Conservation (phyloP, 2,797 vertebrate species). For the Poecilia picta region DNA sequence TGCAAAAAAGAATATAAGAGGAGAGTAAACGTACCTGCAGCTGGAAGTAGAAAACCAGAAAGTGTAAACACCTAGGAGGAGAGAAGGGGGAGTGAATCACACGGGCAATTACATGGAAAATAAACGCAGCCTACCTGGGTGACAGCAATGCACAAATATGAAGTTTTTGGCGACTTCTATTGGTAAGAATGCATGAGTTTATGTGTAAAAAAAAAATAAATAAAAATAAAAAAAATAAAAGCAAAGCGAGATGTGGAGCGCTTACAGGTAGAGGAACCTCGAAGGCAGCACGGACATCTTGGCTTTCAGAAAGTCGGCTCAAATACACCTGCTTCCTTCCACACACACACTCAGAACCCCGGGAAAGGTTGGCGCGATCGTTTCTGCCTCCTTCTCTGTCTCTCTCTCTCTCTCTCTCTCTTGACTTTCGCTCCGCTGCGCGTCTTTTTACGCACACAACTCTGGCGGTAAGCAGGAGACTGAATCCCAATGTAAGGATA, state of each 20-base stretch:
- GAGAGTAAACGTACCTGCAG: conserved; percentile 81
- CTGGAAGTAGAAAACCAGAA: conserved; percentile 87
- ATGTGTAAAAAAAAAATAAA: conserved; percentile 24
- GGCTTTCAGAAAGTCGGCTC: conserved; percentile 69
- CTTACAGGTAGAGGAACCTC: conserved; percentile 88
- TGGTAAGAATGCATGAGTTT: conserved; percentile 79
- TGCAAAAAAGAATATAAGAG: conserved; percentile 8
- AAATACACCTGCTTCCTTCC: conserved; percentile 84
- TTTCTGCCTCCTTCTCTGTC: conserved; percentile 60
- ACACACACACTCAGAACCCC: conserved; percentile 68
- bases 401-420: conserved; percentile 33
- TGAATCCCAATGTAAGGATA: conserved; percentile 74
- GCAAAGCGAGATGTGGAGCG: conserved; percentile 44
- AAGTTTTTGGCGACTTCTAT: conserved; percentile 85
- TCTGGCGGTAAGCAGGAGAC: conserved; percentile 69
- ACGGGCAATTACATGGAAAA: conserved; percentile 75
- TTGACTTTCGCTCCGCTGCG: conserved; percentile 47
- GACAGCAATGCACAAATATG: conserved; percentile 66
- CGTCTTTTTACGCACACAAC: conserved; percentile 76
- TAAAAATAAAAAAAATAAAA: conserved; percentile 6
- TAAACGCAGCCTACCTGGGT: conserved; percentile 70
- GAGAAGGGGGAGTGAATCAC: conserved; percentile 76
- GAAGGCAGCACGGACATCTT: conserved; percentile 86
- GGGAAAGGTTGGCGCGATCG: conserved; percentile 67
- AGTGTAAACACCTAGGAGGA: conserved; percentile 85